Conservation (phyloP, 1,140 invertebrate species). For the Heliconius hewitsoni region DNA sequence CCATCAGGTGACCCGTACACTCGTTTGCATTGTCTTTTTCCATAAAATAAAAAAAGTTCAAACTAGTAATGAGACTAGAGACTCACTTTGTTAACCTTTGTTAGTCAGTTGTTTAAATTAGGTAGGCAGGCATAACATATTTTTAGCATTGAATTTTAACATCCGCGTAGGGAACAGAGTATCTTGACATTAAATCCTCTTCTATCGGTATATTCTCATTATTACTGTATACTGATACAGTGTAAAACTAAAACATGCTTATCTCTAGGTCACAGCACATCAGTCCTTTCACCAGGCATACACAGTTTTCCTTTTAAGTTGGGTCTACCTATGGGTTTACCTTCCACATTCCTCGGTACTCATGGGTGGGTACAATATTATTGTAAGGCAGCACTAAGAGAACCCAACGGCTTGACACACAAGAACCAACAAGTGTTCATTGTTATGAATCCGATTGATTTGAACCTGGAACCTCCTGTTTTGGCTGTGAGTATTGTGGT, state of each 20-base stretch:
- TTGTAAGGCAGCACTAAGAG: constrained; percentile 94
- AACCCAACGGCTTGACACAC: constrained; percentile 94
- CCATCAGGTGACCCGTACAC: too few relatives aligned
- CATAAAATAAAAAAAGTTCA: too few relatives aligned
- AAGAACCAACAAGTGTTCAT: constrained; percentile 98
- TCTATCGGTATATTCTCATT: too few relatives aligned
- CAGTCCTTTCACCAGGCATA: constrained; percentile 94
- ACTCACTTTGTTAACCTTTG: too few relatives aligned
- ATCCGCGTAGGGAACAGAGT: not conserved
- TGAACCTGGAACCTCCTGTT: constrained; percentile 94
- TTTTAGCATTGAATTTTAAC: too few relatives aligned
- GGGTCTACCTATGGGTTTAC: constrained; percentile 93
- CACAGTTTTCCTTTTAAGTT: constrained; percentile 98
- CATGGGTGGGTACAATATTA: constrained; percentile 98
- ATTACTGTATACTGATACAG: too few relatives aligned
- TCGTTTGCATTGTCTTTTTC: too few relatives aligned
- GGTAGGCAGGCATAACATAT: too few relatives aligned
- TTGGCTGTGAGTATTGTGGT: constrained; percentile 86
- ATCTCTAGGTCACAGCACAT: constrained; percentile 86
- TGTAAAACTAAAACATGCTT: not conserved
- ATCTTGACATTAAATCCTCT: not conserved
- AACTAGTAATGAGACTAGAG: too few relatives aligned
- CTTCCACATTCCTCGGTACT: constrained; percentile 96
- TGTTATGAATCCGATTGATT: constrained; percentile 97
- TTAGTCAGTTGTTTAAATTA: too few relatives aligned